Evolutionary conservation across 2,113 vertebrate genomes (phyloP), one percentile per base, ranked within the genome.

Genomic region (Oryzias celebensis): DNA sequence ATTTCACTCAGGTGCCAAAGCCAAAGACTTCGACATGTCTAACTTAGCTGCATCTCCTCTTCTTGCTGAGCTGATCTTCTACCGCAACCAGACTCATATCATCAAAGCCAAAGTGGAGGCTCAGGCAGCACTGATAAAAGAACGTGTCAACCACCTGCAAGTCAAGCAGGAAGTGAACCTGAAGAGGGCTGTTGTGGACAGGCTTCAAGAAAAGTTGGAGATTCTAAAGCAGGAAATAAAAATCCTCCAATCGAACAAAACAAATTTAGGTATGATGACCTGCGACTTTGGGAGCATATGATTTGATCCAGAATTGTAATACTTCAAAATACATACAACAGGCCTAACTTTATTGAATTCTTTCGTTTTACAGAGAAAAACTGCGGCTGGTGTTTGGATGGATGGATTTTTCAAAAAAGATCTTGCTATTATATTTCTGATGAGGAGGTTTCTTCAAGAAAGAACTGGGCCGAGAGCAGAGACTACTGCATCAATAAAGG

Each of bases 391-490:
- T 90, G 89, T 36, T 76, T 4, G n/a, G 12, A 49, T 16, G 73
- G 62, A 58, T 90, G 88, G 88, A 13, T 6, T 7, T 14, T 89
- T 54, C 41, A 81, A 0, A 75, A 80, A 50, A 71, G 75, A 3
- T 53, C 62, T 0, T 90, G 89, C 56, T 90, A 88, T 72, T 89
- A 71, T 43, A 81, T 85, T 67, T 81, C 89, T 50, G 1, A 10
- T 4, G 0, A 15, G 46, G 50, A 17, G 49, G 6, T 14, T 1
- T 24, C 10, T 5, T 0, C n/a, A 16, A 73, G 42, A 48, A 84
- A 71, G 73, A 89, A 80, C 65, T 90, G 89, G 89, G 7, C 1
- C 0, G 80, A 77, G 1, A 86, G 88, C 81, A 81, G 87, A 58
- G 62, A 56, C 15, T 16, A 87, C 75, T 91, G 89, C 15, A 24